Base-by-base conservation (phyloP, 2,797 vertebrate species). In the Champsocephalus gunnari region DNA sequence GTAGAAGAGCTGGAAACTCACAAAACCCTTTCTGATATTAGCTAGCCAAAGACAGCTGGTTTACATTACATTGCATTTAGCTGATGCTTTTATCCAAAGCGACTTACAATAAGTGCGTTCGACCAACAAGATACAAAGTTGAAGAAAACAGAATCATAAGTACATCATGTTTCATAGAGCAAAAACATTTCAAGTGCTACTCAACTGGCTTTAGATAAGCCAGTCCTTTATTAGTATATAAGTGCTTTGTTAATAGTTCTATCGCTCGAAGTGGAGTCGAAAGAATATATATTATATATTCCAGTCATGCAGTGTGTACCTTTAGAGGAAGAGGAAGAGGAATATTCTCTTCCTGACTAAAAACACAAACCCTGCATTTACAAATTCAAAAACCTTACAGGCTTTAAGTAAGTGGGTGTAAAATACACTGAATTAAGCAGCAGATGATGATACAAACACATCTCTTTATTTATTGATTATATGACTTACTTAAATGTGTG, bases 31-130 rank as follows among this genome's bases (percentile, higher is more conserved):
- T 76, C 62, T 45, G 45, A 67, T 51, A 56, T 58, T 21, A 77
- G 17, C n/a, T 50, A 73, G 28, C 24, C 17, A 73, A 45, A 66
- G 19, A 60, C 64, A 78, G 66, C 62, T 77, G 64, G n/a, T 71
- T 81, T 41, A 24, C 24, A 24, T 24, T 24, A 24, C 24, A 24
- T 24, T 24, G 24, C 24, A 24, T 24, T 24, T 24, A 24, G 24
- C 24, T 24, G 2, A 24, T 0, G 24, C 24, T 24, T 24, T 24
- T 24, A 24, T 24, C 24, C 24, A 24, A 24, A 24, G 24, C 24
- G 24, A 24, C 24, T 24, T 24, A 24, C 24, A 24, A 24, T 3
- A 24, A 24, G 24, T 24, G 24, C 24, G 2, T 24, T 19, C 19
- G 19, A 19, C 19, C 19, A 19, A 19, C 19, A 19, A 19, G 19